Evolutionary conservation across 2,113 vertebrate genomes (phyloP).

Genomic region (Heteronetta atricapilla): DNA sequence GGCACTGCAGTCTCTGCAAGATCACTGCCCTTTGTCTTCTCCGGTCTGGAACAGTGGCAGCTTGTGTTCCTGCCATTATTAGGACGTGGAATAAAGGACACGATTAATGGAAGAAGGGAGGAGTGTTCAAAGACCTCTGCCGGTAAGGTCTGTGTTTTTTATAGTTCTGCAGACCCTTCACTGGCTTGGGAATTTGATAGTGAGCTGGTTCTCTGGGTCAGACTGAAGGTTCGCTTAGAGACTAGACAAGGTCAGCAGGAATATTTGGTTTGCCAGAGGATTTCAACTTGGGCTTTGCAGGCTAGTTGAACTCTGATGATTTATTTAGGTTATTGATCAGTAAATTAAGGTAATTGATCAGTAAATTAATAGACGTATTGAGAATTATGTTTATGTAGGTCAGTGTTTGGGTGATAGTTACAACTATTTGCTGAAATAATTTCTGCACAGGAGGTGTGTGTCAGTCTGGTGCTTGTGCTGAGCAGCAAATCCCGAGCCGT

Average conservation of each 20-base stretch:
- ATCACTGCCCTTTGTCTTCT: background rate
- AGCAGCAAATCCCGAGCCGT: background rate
- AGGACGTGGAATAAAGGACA: background rate
- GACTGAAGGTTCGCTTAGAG: background rate
- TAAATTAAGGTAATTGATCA: background rate
- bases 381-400: background rate
- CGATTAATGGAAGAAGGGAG: background rate
- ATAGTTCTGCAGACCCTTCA: conserved; percentile 1
- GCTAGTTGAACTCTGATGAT: background rate
- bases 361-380: background rate
- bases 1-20: background rate
- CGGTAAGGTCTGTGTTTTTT: background rate
- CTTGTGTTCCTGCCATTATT: conserved; percentile 18
- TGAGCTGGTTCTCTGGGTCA: background rate
- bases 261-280: background rate
- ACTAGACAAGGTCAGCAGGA: background rate
- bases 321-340: background rate
- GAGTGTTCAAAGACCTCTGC: background rate
- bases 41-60: background rate
- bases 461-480: background rate
- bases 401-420: background rate
- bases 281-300: background rate
- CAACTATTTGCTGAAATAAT: background rate
- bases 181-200: conserved; percentile 16
- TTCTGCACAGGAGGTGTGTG: background rate